phyloP scores from a whole-genome alignment of 2,113 vertebrate genomes.

The Arizona elegans region DNA sequence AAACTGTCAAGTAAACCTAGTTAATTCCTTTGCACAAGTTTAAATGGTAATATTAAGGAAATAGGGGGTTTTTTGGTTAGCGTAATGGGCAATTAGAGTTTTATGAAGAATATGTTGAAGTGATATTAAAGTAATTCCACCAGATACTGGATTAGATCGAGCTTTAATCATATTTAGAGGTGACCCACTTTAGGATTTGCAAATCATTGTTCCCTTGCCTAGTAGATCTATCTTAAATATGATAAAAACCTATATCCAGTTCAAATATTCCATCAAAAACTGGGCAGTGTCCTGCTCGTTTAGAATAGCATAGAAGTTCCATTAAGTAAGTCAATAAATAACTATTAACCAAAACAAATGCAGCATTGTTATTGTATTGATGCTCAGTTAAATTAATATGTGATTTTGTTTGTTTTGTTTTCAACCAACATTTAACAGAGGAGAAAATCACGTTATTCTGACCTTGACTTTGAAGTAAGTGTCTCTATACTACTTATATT shows the following conservation, averaged over 20 bases:
- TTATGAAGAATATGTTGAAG: neutral
- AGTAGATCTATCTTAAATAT: neutral
- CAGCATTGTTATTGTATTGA: conserved; percentile 26
- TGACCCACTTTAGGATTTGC: neutral
- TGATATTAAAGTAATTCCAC: conserved; percentile 31
- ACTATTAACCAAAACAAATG: neutral
- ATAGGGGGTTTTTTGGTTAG: neutral
- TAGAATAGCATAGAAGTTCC: neutral
- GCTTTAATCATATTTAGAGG: neutral
- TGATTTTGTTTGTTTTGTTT: conserved; percentile 59
- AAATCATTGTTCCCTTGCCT: neutral
- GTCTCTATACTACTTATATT: conserved; percentile 61
- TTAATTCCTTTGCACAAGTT: neutral
- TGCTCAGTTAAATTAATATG: conserved; percentile 60
- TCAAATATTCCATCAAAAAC: neutral
- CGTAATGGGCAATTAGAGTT: neutral
- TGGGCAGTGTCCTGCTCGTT: neutral
- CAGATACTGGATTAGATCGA: conserved; percentile 1
- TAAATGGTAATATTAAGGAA: neutral
- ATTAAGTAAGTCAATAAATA: neutral
- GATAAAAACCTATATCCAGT: neutral
- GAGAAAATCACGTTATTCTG: conserved; percentile 98
- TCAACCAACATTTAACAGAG: conserved; percentile 80
- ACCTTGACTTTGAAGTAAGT: conserved; percentile 99
- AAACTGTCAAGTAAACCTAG: neutral